Evolutionary conservation across 2,113 vertebrate genomes (phyloP).

Genomic region (Pollimyrus isidori): DNA sequence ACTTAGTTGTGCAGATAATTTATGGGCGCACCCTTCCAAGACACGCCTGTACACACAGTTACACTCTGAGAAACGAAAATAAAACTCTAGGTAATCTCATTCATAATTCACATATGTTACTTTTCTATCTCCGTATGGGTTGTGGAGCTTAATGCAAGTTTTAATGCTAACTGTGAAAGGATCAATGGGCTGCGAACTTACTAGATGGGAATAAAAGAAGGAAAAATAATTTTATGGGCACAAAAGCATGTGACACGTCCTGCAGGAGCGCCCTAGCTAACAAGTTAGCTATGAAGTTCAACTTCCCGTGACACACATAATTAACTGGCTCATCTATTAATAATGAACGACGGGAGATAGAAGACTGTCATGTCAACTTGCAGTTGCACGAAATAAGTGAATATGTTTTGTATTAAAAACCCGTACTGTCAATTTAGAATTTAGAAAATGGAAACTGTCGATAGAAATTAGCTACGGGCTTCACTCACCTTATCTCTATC

Average conservation of each 20-base stretch:
- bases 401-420: not conserved
- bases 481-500: conserved; percentile 18
- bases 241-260: conserved; percentile 11
- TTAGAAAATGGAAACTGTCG: not conserved
- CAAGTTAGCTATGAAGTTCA: not conserved
- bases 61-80: not conserved
- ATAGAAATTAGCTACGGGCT: not conserved
- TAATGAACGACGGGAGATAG: not conserved
- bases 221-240: not conserved
- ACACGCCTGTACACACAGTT: not conserved
- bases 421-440: not conserved
- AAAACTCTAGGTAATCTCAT: not conserved
- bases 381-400: not conserved
- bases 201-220: not conserved
- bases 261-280: not conserved
- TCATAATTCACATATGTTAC: not conserved
- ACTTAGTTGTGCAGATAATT: not conserved
- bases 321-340: not conserved
- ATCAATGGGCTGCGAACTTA: not conserved
- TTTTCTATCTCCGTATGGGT: not conserved
- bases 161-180: not conserved
- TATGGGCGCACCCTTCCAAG: not conserved
- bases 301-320: not conserved
- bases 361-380: not conserved
- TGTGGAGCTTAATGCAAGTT: not conserved